Evolutionary conservation across 2,113 vertebrate genomes (phyloP), one percentile per base, ranked within the genome.

Genomic region (Rhombomys opimus): DNA sequence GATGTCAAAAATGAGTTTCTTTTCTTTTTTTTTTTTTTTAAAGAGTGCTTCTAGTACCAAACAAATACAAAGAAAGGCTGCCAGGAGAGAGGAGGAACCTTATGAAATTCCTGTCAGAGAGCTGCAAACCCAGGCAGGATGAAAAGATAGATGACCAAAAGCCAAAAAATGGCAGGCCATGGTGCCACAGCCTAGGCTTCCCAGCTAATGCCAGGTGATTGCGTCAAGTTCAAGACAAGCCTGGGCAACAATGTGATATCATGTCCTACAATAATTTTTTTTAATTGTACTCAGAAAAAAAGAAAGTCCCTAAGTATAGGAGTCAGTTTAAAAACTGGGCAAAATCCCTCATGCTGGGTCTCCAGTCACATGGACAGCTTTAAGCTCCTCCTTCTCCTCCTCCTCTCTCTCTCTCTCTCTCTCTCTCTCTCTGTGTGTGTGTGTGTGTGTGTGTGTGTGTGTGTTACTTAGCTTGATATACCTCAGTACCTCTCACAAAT

Each of bases 31-130:
- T 22, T 6, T 59, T 38, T 82, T 88, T 70, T n/a, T 20, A 22
- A 76, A 92, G 20, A 89, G 32, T 35, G 52, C 32, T 75, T 92
- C 59, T 4, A 0, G 25, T 87, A 50, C 11, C 17, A 11, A 61
- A 80, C 57, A 35, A 73, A 75, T 77, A 93, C 94, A 18, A 78
- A 96, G 38, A 95, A 70, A 35, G 57, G 63, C 46, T 20, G 15
- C 59, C 52, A 20, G 17, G 22, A 52, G n/a, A 95, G 25, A 89
- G 32, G 46, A 17, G 2, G 89, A 78, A 87, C 65, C 27, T 75
- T 32, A 12, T 70, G 57, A 70, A 68, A 87, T 80, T 95, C 82
- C 23, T 89, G 75, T 17, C 7, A 91, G 35, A 76, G 63, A 52
- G 30, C 7, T 27, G 20, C 57, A 95, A 78, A 77, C 63, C 38